These are phyloP conservation scores for Nanorana parkeri DNA, from an alignment of 2,113 vertebrate species.

Conservation along the genomic window DNA sequence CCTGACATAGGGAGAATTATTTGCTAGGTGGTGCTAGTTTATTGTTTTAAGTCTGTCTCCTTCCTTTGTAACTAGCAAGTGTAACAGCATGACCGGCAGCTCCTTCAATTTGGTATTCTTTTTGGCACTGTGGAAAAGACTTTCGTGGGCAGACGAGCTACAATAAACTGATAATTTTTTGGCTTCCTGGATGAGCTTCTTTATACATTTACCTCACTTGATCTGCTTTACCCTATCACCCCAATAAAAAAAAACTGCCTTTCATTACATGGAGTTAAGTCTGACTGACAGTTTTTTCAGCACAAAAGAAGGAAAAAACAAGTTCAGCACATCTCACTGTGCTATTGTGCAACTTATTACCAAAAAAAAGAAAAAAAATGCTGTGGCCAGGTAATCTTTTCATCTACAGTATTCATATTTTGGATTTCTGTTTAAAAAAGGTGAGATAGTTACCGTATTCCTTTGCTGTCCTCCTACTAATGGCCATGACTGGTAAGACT, in stretches of 20 bases:
- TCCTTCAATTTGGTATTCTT: constrained; percentile 21
- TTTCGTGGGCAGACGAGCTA: constrained; percentile 4
- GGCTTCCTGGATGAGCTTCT: neutral
- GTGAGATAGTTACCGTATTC: constrained; percentile 25
- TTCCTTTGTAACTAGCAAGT: neutral
- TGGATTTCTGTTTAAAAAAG: constrained; percentile 33
- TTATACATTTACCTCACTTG: constrained; percentile 4
- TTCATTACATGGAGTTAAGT: constrained; percentile 37
- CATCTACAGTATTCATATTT: constrained; percentile 8
- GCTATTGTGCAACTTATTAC: constrained; percentile 28
- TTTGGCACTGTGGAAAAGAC: neutral
- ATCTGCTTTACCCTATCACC: constrained; percentile 18
- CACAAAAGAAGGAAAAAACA: constrained; percentile 23
- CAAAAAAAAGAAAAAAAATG: neutral
- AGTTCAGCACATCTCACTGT: constrained; percentile 16
- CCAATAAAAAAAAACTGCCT: constrained; percentile 38
- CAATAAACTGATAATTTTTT: constrained; percentile 21
- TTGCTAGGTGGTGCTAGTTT: constrained; percentile 31
- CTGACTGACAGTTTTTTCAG: constrained; percentile 24
- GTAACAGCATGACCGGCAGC: constrained; percentile 18
- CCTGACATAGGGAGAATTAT: constrained; percentile 22
- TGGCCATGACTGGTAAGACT: constrained; percentile 30
- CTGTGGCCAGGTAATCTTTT: constrained; percentile 1
- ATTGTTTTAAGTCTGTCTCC: constrained; percentile 37
- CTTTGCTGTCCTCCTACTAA: constrained; percentile 19